Percentiles rank a stretch among this genome's conserved stretches.
Evolutionary conservation across 92 coral and sea anemone genomes (phyloP).

Genomic region (Galaxea fascicularis): DNA sequence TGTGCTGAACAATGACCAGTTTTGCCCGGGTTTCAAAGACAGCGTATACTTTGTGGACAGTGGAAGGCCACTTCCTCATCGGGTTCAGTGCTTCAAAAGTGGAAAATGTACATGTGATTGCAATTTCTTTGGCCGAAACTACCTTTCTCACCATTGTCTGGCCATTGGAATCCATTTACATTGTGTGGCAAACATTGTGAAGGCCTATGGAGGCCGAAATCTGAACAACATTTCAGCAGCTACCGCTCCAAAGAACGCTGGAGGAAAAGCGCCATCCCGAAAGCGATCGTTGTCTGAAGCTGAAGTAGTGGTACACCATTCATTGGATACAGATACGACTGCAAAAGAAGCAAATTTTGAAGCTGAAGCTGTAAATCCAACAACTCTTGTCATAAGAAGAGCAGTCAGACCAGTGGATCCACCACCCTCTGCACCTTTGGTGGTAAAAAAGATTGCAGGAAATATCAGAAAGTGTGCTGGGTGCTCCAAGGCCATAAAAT

Average conservation of each 20-base stretch:
- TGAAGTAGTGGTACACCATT: constrained; percentile 15
- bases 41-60: constrained; percentile 58
- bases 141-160: constrained; percentile 49
- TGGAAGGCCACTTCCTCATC: constrained; percentile 46
- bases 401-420: constrained; percentile 39
- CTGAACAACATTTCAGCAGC: constrained; percentile 44
- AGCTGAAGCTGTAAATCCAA: constrained; percentile 44
- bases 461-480: constrained; percentile 54
- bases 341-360: constrained; percentile 16
- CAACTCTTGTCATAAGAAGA: constrained; percentile 36
- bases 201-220: constrained; percentile 35
- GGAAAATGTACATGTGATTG: constrained; percentile 57
- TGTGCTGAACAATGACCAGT: constrained; percentile 13
- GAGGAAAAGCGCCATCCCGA: constrained; percentile 32
- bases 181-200: constrained; percentile 32
- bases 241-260: constrained; percentile 46
- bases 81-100: constrained; percentile 52
- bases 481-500: constrained; percentile 30
- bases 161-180: constrained; percentile 54
- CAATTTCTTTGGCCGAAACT: constrained; percentile 37
- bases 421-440: constrained; percentile 47
- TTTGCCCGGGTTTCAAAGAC: constrained; percentile 62
- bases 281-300: constrained; percentile 34
- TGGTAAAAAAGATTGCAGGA: constrained; percentile 28
- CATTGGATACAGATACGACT: constrained; percentile 2